These are phyloP conservation scores for Macrotrachela quadricornifera DNA, from an alignment of 1,140 invertebrate genomes.

Conservation along the genomic window DNA sequence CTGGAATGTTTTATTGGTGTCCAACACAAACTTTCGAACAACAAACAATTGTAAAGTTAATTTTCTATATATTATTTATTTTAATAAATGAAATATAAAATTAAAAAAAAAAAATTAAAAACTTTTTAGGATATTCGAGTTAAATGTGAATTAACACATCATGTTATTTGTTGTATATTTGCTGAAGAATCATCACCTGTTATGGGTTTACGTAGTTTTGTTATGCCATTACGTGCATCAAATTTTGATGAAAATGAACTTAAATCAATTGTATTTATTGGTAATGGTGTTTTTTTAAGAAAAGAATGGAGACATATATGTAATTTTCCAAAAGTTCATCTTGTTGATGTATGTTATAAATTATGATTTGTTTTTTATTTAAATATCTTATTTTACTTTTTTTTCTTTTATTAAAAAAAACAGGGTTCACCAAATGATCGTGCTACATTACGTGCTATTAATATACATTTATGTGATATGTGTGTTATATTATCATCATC, in stretches of 20 bases:
- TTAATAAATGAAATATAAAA: no score
- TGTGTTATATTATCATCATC: conserved; percentile 62
- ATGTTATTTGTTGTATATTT: conserved; percentile 93
- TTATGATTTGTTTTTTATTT: neutral
- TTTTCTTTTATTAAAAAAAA: neutral
- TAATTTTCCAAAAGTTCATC: conserved; percentile 96
- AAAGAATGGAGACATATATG: conserved; percentile 97
- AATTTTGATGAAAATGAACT: conserved; percentile 99
- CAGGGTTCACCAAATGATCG: conserved; percentile 91
- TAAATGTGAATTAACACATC: conserved; percentile 49
- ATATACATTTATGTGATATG: conserved; percentile 99
- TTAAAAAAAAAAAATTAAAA: no score
- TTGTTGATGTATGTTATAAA: conserved; percentile 62
- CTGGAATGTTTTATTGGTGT: conserved; percentile 99
- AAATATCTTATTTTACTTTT: no score
- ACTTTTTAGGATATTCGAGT: neutral
- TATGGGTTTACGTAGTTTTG: conserved; percentile 43
- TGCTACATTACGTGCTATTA: conserved; percentile 88
- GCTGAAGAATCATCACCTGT: conserved; percentile 92
- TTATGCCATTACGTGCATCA: conserved; percentile 47
- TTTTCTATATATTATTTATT: conserved; percentile 5
- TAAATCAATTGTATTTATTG: conserved; percentile 96
- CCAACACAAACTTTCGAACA: conserved; percentile 83
- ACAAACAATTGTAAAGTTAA: conserved; percentile 35
- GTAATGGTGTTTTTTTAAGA: conserved; percentile 87